Conservation (phyloP, 2,113 vertebrate genomes). For the Cyprinodon brontotheroides region DNA sequence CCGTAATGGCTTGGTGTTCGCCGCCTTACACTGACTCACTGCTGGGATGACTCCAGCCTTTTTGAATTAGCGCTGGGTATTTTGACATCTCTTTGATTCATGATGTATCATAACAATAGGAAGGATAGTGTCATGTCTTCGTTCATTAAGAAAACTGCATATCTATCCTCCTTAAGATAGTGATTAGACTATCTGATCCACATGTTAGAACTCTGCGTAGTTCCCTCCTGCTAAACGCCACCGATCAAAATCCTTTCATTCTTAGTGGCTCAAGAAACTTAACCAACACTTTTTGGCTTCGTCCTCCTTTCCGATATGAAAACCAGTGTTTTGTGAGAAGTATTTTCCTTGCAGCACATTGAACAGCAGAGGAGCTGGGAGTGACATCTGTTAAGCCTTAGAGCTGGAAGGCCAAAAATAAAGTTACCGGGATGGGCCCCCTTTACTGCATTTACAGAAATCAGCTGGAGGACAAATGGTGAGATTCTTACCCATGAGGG, state of each 20-base stretch:
- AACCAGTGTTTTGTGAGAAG: constrained; percentile 21
- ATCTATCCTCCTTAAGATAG: not conserved
- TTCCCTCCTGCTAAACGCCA: not conserved
- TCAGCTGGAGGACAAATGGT: constrained; percentile 79
- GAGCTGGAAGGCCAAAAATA: constrained; percentile 75
- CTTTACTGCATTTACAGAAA: constrained; percentile 67
- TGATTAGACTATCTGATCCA: not conserved
- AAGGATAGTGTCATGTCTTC: not conserved
- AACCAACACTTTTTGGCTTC: not conserved
- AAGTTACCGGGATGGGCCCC: constrained; percentile 65
- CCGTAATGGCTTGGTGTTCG: no score
- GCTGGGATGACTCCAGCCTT: not conserved
- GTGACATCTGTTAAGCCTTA: constrained; percentile 79
- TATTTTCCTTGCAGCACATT: constrained; percentile 8
- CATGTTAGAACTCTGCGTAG: not conserved
- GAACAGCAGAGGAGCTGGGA: constrained; percentile 41
- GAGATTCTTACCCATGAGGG: constrained; percentile 59
- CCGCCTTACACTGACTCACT: not conserved
- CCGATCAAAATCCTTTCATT: not conserved
- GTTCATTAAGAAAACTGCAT: not conserved
- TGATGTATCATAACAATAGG: not conserved
- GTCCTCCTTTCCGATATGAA: constrained; percentile 2
- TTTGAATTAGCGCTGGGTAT: not conserved
- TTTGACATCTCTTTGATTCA: not conserved
- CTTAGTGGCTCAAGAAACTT: constrained; percentile 4